phyloP scores from a whole-genome alignment of 2,797 vertebrate genomes.

The Miichthys miiuy region DNA sequence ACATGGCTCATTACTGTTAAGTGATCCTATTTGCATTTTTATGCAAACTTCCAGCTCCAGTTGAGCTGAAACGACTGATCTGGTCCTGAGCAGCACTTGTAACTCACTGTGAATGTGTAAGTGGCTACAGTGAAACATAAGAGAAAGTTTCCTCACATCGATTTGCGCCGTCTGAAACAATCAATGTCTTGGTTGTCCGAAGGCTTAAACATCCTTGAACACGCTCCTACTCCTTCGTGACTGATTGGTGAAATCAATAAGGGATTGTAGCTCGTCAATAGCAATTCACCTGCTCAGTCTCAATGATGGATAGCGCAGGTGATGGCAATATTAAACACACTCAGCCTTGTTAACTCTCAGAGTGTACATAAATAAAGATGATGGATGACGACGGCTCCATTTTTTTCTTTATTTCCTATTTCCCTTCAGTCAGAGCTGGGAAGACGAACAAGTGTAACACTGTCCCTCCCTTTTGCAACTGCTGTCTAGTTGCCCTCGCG shows the following conservation, averaged over 20 bases:
- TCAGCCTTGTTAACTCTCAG: not conserved
- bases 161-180: slow-evolving; percentile 53
- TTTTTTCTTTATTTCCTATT: not conserved
- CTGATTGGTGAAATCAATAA: slow-evolving; percentile 60
- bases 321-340: not conserved
- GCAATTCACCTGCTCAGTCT: slow-evolving; percentile 36
- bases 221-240: slow-evolving; percentile 46
- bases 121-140: slow-evolving; percentile 16
- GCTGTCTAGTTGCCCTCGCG: slow-evolving; percentile 46
- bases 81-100: slow-evolving; percentile 15
- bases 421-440: not conserved
- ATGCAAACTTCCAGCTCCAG: slow-evolving; percentile 49
- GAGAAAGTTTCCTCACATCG: slow-evolving; percentile 60
- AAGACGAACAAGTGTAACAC: slow-evolving; percentile 35
- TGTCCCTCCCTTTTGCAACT: slow-evolving; percentile 34
- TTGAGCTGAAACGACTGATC: slow-evolving; percentile 28
- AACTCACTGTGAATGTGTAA: slow-evolving; percentile 15
- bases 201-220: slow-evolving; percentile 61
- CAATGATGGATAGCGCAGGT: slow-evolving; percentile 15
- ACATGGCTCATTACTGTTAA: slow-evolving; percentile 75
- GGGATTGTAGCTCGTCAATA: slow-evolving; percentile 55
- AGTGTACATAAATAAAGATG: not conserved
- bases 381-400: not conserved
- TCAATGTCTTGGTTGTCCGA: slow-evolving; percentile 42
- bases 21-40: slow-evolving; percentile 76